Evolutionary conservation across 2,113 vertebrate genomes (phyloP).

Genomic region (Mungos mungo): DNA sequence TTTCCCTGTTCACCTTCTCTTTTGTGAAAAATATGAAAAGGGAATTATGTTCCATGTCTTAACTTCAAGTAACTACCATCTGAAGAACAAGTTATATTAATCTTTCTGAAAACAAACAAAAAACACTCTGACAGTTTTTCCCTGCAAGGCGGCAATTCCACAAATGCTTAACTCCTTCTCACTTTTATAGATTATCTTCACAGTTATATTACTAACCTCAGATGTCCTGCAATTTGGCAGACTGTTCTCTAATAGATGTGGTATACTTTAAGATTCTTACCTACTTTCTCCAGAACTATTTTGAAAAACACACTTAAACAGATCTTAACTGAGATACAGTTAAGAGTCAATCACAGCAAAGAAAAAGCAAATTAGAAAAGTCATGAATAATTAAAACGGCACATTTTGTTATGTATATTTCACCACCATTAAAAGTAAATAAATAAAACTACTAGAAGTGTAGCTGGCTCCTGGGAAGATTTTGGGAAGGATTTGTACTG

Average conservation of each 20-base stretch:
- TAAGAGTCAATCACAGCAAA: not conserved
- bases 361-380: not conserved
- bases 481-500: not conserved
- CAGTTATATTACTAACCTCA: not conserved
- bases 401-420: not conserved
- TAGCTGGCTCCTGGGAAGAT: not conserved
- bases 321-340: not conserved
- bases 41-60: not conserved
- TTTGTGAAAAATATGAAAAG: not conserved
- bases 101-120: not conserved
- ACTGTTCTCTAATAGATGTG: not conserved
- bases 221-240: not conserved
- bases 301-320: not conserved
- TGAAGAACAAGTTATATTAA: not conserved
- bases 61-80: not conserved
- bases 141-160: not conserved
- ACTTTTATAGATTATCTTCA: not conserved
- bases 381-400: not conserved
- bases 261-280: not conserved
- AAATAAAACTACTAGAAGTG: not conserved
- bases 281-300: not conserved
- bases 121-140: not conserved
- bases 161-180: not conserved
- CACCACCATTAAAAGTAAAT: not conserved
- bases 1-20: not conserved